Percentiles rank a stretch among this genome's conserved stretches.
phyloP scores from a whole-genome alignment of 2,888 invertebrate genomes.

The Nemotelus nigrinus region DNA sequence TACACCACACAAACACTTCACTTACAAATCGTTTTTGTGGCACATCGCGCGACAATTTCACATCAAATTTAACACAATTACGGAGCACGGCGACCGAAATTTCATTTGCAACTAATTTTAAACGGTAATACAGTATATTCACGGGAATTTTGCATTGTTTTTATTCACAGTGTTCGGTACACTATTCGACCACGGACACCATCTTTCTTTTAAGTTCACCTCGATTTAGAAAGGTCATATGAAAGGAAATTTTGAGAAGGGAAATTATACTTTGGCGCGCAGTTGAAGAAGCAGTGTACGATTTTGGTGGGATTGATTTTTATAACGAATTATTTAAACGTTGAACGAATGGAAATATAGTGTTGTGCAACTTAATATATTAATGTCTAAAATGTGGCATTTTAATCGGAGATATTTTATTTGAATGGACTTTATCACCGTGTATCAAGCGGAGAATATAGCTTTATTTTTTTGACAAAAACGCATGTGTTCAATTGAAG shows the following conservation, averaged over 20 bases:
- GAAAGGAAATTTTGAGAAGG: constrained; percentile 1
- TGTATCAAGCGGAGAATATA: too few relatives aligned
- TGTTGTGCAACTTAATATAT: too few relatives aligned
- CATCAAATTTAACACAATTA: background rate
- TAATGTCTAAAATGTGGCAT: too few relatives aligned
- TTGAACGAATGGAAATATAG: too few relatives aligned
- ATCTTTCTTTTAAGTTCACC: constrained; percentile 43
- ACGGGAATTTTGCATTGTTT: constrained; percentile 43
- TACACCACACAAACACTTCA: constrained; percentile 46
- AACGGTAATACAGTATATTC: constrained; percentile 22
- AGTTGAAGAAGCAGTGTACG: background rate
- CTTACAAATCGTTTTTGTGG: constrained; percentile 28
- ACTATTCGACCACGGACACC: constrained; percentile 45
- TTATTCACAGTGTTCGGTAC: constrained; percentile 40
- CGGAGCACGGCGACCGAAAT: background rate
- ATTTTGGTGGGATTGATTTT: background rate
- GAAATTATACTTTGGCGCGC: background rate
- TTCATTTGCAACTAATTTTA: background rate
- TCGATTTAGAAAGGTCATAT: constrained; percentile 14
- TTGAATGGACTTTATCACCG: too few relatives aligned
- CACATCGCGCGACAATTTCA: background rate
- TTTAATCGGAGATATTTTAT: too few relatives aligned
- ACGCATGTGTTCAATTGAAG: too few relatives aligned
- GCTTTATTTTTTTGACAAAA: too few relatives aligned
- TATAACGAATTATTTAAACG: too few relatives aligned